phyloP scores from a whole-genome alignment of 2,113 vertebrate genomes.

The Thryonomys swinderianus region DNA sequence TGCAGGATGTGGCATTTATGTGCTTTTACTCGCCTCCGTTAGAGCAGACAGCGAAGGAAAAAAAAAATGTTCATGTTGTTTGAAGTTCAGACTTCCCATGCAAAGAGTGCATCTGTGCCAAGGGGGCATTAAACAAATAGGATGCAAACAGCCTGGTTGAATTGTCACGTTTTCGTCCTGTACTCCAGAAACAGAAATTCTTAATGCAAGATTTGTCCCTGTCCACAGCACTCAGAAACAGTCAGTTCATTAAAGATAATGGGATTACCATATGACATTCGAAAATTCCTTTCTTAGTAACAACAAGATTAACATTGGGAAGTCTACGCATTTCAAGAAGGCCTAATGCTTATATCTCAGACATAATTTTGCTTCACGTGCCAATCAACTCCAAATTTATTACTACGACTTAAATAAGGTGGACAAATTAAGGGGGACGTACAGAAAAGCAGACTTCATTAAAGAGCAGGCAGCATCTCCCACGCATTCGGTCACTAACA shows the following conservation, averaged over 20 bases:
- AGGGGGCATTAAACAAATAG: not conserved
- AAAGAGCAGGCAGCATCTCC: not conserved
- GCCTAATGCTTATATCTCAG: not conserved
- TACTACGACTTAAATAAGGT: not conserved
- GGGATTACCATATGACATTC: not conserved
- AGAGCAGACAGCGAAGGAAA: slow-evolving; percentile 51
- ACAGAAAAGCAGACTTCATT: not conserved
- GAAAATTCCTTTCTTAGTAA: not conserved
- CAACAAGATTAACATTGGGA: not conserved
- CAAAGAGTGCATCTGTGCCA: not conserved
- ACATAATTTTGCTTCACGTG: not conserved
- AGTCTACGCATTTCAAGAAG: not conserved
- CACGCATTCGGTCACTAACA: not conserved
- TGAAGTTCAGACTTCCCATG: slow-evolving; percentile 28
- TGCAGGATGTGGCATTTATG: slow-evolving; percentile 78
- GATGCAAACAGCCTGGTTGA: not conserved
- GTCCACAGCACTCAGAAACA: not conserved
- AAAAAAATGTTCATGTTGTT: slow-evolving; percentile 14
- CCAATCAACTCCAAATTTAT: not conserved
- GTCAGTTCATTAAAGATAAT: slow-evolving; percentile 1
- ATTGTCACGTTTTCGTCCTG: not conserved
- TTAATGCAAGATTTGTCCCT: not conserved
- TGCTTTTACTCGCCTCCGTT: slow-evolving; percentile 59
- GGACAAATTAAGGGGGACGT: not conserved
- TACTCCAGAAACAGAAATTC: slow-evolving; percentile 13